phyloP scores from a whole-genome alignment of 1,140 invertebrate species.

The Aphelenchoides avenae region DNA sequence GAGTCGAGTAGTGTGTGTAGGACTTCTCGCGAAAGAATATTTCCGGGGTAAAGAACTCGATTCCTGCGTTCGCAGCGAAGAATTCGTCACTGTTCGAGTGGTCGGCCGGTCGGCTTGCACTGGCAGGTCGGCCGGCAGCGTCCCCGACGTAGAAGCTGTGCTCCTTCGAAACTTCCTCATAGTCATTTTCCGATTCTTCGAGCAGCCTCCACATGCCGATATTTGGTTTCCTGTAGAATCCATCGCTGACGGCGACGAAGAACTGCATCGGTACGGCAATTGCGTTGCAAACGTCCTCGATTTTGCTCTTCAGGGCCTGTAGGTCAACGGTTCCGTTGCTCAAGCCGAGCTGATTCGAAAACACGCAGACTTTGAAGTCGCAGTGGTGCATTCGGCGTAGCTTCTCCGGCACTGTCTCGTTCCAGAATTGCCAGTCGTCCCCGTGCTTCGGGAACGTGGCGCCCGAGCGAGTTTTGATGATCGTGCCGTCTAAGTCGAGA shows the following conservation, averaged over 20 bases:
- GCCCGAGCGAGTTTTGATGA: slow-evolving; percentile 86
- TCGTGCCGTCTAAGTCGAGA: slow-evolving; percentile 72
- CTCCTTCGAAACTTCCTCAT: slow-evolving; percentile 67
- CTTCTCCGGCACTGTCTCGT: slow-evolving; percentile 20
- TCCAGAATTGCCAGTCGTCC: slow-evolving; percentile 75
- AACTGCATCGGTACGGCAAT: slow-evolving; percentile 75
- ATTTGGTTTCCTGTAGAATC: slow-evolving; percentile 78
- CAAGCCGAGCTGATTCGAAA: slow-evolving; percentile 81
- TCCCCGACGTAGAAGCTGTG: slow-evolving; percentile 78
- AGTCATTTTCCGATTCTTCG: slow-evolving; percentile 70
- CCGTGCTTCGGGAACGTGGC: slow-evolving; percentile 76
- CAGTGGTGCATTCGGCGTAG: slow-evolving; percentile 69
- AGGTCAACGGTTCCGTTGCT: slow-evolving; percentile 65
- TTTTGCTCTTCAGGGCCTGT: slow-evolving; percentile 75
- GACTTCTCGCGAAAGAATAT: no score
- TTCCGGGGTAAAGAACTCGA: no score
- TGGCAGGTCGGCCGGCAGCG: slow-evolving; percentile 56
- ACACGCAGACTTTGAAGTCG: slow-evolving; percentile 80
- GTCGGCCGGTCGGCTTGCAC: no score
- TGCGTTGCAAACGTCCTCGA: slow-evolving; percentile 68
- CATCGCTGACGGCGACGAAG: slow-evolving; percentile 73
- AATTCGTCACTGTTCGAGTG: no score
- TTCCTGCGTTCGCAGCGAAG: no score
- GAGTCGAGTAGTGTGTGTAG: no score
- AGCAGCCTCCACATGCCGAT: slow-evolving; percentile 81